A percentile compares a stretch with the other conserved stretches of the same genome.
Conservation (phyloP, 2,888 invertebrate genomes). For the Philereme vetulata region DNA sequence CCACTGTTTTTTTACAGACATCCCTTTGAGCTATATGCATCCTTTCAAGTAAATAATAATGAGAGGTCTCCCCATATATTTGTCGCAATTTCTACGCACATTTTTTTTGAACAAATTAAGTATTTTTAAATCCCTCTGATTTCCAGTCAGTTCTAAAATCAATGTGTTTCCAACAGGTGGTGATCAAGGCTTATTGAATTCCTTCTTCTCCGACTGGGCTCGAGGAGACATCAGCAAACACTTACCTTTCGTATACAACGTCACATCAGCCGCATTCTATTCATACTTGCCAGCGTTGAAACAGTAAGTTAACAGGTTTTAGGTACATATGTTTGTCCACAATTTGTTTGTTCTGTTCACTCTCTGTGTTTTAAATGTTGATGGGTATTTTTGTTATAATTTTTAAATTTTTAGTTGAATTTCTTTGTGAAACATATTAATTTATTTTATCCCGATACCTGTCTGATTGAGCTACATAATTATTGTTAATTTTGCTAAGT, state of each 20-base stretch:
- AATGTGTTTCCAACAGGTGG: slow-evolving; percentile 81
- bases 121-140: background rate
- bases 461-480: too few relatives aligned
- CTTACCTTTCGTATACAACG: slow-evolving; percentile 98
- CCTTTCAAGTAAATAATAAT: background rate
- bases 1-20: too few relatives aligned
- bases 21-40: too few relatives aligned
- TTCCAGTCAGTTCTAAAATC: background rate
- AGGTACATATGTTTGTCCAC: too few relatives aligned
- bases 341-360: too few relatives aligned
- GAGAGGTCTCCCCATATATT: background rate
- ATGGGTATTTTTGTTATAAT: too few relatives aligned
- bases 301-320: slow-evolving; percentile 86
- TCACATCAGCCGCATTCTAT: slow-evolving; percentile 97
- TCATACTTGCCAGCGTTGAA: slow-evolving; percentile 99
- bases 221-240: slow-evolving; percentile 95
- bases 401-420: too few relatives aligned
- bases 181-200: slow-evolving; percentile 97
- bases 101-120: background rate
- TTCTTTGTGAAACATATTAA: too few relatives aligned
- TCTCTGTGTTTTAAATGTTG: too few relatives aligned
- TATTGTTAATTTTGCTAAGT: too few relatives aligned
- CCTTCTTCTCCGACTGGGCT: slow-evolving; percentile 97
- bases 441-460: too few relatives aligned
- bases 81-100: background rate